Evolutionary conservation across 2,113 vertebrate genomes (phyloP).

Genomic region (Pachypanchax playfairii): DNA sequence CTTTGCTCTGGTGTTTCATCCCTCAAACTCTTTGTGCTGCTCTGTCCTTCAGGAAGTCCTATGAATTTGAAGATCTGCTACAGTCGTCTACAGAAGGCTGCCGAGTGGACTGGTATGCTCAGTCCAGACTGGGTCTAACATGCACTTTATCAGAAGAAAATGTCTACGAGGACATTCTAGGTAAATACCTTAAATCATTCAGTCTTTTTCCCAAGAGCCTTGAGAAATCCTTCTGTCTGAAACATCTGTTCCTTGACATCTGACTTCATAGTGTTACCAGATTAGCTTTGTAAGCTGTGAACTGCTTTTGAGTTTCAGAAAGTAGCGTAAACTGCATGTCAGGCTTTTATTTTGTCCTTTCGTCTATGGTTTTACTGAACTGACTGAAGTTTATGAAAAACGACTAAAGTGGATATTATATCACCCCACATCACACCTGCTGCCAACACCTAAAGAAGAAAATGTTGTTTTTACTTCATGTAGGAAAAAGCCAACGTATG

Average conservation of each 20-base stretch:
- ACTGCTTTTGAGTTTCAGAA: neutral
- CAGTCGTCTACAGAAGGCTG: conserved; percentile 85
- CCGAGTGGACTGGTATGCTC: conserved; percentile 91
- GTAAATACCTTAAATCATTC: conserved; percentile 74
- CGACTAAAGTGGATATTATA: too few relatives aligned
- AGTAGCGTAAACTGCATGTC: neutral
- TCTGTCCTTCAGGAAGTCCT: conserved; percentile 87
- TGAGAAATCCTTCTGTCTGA: neutral
- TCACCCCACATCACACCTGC: too few relatives aligned
- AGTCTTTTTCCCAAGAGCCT: neutral
- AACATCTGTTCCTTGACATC: neutral
- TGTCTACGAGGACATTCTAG: conserved; percentile 96
- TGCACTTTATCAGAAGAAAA: conserved; percentile 99
- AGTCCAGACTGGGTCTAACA: conserved; percentile 89
- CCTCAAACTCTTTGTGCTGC: conserved; percentile 31
- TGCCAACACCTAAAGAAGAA: too few relatives aligned
- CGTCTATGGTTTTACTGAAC: conserved; percentile 1
- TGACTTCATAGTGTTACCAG: neutral
- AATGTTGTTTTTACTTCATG: too few relatives aligned
- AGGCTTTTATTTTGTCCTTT: neutral
- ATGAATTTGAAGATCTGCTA: conserved; percentile 95
- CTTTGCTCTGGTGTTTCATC: neutral
- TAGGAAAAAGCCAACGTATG: too few relatives aligned
- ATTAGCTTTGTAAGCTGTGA: neutral
- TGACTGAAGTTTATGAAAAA: too few relatives aligned